These are phyloP conservation scores for Vireo altiloquus DNA, from an alignment of 2,113 vertebrate genomes.

Conservation along the genomic window DNA sequence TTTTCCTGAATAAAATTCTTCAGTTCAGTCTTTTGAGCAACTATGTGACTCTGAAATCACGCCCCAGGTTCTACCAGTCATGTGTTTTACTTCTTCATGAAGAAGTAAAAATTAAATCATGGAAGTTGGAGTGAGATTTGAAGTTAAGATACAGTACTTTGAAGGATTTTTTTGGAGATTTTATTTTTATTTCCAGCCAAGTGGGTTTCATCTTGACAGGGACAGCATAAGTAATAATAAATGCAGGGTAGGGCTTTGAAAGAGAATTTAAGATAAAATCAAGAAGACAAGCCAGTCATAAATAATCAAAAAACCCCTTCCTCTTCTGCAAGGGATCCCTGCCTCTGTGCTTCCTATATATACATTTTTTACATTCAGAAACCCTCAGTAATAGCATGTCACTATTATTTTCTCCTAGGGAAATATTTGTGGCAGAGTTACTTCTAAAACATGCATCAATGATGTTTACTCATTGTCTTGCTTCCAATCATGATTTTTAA, in stretches of 20 bases:
- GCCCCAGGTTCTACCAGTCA: not conserved
- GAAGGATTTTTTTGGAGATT: not conserved
- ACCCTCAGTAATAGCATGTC: rapidly evolving
- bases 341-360: not conserved
- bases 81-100: not conserved
- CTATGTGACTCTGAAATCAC: not conserved
- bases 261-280: not conserved
- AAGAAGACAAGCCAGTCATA: not conserved
- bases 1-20: not conserved
- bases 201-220: not conserved
- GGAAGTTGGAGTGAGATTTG: not conserved
- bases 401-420: not conserved
- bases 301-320: not conserved
- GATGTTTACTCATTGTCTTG: not conserved
- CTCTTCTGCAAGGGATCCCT: not conserved
- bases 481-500: not conserved
- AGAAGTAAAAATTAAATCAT: not conserved
- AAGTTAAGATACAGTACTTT: not conserved
- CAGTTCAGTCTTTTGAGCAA: not conserved
- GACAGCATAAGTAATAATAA: not conserved
- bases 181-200: not conserved
- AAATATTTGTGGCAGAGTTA: not conserved
- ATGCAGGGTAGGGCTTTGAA: not conserved
- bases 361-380: not conserved
- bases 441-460: not conserved